Evolutionary conservation across 2,797 vertebrate species (phyloP).

Genomic region (Pseudochirops cupreus): DNA sequence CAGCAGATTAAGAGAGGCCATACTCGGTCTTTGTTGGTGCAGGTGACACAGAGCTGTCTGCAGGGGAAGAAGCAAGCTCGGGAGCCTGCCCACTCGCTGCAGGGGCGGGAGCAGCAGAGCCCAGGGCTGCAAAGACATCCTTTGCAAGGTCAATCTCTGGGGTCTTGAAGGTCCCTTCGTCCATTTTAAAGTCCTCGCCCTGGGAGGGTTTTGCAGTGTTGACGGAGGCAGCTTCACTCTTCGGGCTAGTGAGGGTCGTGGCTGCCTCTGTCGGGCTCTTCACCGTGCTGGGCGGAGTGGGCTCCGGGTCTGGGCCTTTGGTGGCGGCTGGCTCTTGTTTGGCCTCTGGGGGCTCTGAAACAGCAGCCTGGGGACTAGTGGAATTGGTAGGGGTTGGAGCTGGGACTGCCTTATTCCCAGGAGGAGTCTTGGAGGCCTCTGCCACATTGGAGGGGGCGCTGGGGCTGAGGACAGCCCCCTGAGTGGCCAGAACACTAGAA

Average conservation of each 20-base stretch:
- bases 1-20: conserved; percentile 92
- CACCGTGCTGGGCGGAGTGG: conserved; percentile 81
- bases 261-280: conserved; percentile 87
- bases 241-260: conserved; percentile 89
- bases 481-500: conserved; percentile 83
- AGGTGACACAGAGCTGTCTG: conserved; percentile 88
- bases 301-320: conserved; percentile 88
- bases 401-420: conserved; percentile 77
- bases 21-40: conserved; percentile 97
- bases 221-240: conserved; percentile 88
- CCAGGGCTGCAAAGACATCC: conserved; percentile 96
- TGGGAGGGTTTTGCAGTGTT: conserved; percentile 88
- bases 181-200: conserved; percentile 94
- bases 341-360: conserved; percentile 82
- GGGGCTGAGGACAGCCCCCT: conserved; percentile 84
- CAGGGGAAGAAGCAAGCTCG: conserved; percentile 87
- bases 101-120: conserved; percentile 86
- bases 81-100: conserved; percentile 86
- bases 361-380: conserved; percentile 77
- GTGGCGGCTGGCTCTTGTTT: conserved; percentile 85
- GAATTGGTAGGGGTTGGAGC: conserved; percentile 75
- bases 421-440: conserved; percentile 85
- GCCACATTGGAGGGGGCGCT: conserved; percentile 70
- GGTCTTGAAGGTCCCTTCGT: conserved; percentile 94
- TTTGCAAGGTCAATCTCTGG: conserved; percentile 94